phyloP scores from a whole-genome alignment of 1,140 invertebrate genomes.

The Panagrolaimus sp. region DNA sequence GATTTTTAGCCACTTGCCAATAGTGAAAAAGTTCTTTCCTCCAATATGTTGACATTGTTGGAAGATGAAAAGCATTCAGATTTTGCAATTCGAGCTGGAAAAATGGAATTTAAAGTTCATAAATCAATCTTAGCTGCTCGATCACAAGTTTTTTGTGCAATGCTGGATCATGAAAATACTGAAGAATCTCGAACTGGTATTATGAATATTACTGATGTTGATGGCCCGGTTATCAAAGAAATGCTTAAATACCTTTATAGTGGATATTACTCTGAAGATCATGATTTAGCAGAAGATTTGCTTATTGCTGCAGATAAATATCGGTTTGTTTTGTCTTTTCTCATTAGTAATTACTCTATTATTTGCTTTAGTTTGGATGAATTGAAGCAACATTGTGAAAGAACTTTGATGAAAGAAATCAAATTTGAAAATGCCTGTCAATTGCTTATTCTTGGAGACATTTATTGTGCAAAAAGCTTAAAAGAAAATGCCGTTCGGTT shows the following conservation, averaged over 20 bases:
- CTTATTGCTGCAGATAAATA: slow-evolving; percentile 59
- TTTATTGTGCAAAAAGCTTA: slow-evolving; percentile 45
- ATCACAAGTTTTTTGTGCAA: slow-evolving; percentile 56
- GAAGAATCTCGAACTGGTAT: slow-evolving; percentile 51
- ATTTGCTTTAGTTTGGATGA: slow-evolving; percentile 42
- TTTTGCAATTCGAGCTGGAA: slow-evolving; percentile 50
- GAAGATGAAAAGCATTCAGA: slow-evolving; percentile 50
- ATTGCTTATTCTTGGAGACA: slow-evolving; percentile 52
- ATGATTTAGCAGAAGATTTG: slow-evolving; percentile 57
- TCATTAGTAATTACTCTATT: slow-evolving; percentile 24
- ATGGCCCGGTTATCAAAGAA: slow-evolving; percentile 50
- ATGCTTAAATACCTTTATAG: slow-evolving; percentile 58
- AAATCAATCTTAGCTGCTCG: slow-evolving; percentile 58
- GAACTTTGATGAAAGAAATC: slow-evolving; percentile 46
- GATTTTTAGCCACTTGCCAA: slow-evolving; percentile 20
- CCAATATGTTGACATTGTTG: slow-evolving; percentile 55
- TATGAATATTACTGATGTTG: slow-evolving; percentile 55
- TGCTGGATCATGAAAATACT: slow-evolving; percentile 55
- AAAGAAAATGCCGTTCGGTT: slow-evolving; percentile 51
- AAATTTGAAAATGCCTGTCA: slow-evolving; percentile 54
- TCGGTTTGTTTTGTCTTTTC: slow-evolving; percentile 27
- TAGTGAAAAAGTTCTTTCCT: slow-evolving; percentile 45
- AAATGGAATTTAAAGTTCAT: slow-evolving; percentile 46
- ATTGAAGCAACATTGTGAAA: slow-evolving; percentile 53
- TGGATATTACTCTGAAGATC: slow-evolving; percentile 47